phyloP scores from a whole-genome alignment of 2,797 vertebrate species.

The Periophthalmus magnuspinnatus region DNA sequence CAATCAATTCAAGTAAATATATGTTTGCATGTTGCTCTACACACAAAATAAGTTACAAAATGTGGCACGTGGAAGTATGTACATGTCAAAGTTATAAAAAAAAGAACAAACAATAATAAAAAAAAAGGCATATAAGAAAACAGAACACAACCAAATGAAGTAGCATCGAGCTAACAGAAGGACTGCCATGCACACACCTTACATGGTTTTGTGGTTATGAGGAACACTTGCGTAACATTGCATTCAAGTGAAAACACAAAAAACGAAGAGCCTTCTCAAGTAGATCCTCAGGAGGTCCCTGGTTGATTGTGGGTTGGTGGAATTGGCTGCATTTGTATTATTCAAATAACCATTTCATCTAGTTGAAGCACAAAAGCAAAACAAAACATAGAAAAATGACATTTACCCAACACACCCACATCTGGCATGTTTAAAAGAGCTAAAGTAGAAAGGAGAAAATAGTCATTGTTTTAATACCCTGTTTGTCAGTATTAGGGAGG shows the following conservation, averaged over 20 bases:
- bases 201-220: slow-evolving; percentile 54
- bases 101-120: background rate
- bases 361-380: slow-evolving; percentile 18
- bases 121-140: slow-evolving; percentile 45
- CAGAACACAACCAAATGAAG: slow-evolving; percentile 51
- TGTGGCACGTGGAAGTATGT: slow-evolving; percentile 49
- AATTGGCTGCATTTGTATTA: slow-evolving; percentile 18
- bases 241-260: slow-evolving; percentile 45
- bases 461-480: slow-evolving; percentile 73
- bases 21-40: slow-evolving; percentile 43
- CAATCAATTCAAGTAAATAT: slow-evolving; percentile 63
- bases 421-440: slow-evolving; percentile 51
- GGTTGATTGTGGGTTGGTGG: slow-evolving; percentile 39
- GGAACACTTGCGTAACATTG: slow-evolving; percentile 8
- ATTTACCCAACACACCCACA: slow-evolving; percentile 39
- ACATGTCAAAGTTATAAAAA: slow-evolving; percentile 56
- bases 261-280: slow-evolving; percentile 51
- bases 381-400: slow-evolving; percentile 31
- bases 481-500: slow-evolving; percentile 69
- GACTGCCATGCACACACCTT: slow-evolving; percentile 56
- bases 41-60: slow-evolving; percentile 55
- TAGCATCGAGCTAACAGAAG: slow-evolving; percentile 69
- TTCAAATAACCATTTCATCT: slow-evolving; percentile 17
- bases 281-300: slow-evolving; percentile 40
- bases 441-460: slow-evolving; percentile 45